Base-by-base conservation (phyloP, 2,888 invertebrate species). In the Lissonota sp. region DNA sequence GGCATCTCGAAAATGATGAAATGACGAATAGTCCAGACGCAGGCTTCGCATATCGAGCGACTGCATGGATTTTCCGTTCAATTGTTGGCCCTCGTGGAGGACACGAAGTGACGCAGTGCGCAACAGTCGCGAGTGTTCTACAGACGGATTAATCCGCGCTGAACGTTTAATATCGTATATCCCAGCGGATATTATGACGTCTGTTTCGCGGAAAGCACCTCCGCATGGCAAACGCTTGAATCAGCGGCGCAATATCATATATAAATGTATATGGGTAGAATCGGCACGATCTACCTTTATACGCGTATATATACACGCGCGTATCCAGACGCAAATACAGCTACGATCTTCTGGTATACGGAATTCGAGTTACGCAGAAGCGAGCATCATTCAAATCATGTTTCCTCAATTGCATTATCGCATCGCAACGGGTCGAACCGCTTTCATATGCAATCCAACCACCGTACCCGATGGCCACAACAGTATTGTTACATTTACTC, bases 111-210 rank as follows among this genome's bases (percentile, higher is more conserved):
- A 8, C 8, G 2, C 39, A 62, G 73, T 39, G 64, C 40, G 53
- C 69, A 76, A 67, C 67, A 67, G 64, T 75, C 67, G 60, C 5
- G 46, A 49, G 58, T 40, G 53, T 42, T 49, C 7, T 44, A 40
- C 53, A 51, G n/a, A n/a, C 39, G 37, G 46, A 12, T 60, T 51
- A 75, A 83, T 66, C 80, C 80, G 67, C 57, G 67, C 57, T 51
- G 58, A 77, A 55, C 85, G 82, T 82, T 85, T 86, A 85, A 85
- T 86, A 87, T 84, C 83, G 14, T 40, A 83, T 83, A 84, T 85
- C 85, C 84, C 74, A 81, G 57, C 87, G 86, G 86, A 87, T 87
- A 87, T 87, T 87, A 87, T 85, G 86, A 86, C 84, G 85, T 83
- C 85, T 84, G 83, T 74, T 76, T 77, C 76, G 55, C 40, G 82